Evolutionary conservation across 1,140 invertebrate genomes (phyloP).

Genomic region (Gryllus bimaculatus): DNA sequence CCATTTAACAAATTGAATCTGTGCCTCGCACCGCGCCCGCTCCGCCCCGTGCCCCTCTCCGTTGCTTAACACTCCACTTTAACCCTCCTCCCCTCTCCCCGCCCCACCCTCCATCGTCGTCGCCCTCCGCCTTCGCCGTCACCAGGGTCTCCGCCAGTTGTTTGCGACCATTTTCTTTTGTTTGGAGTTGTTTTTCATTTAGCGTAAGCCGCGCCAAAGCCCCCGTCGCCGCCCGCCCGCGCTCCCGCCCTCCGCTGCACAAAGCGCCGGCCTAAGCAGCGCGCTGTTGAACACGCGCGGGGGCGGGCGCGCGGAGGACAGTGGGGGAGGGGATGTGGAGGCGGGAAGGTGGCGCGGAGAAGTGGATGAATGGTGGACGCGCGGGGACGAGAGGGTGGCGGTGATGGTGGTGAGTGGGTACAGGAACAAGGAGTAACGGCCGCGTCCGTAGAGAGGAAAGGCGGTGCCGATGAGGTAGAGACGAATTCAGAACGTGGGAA

Average conservation of each 20-base stretch:
- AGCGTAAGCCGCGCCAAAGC: background rate
- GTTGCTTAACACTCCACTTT: background rate
- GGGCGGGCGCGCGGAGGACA: background rate
- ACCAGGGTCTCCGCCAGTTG: no score
- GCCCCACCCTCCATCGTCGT: background rate
- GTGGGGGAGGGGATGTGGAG: background rate
- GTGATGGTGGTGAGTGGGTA: no score
- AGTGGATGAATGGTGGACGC: background rate
- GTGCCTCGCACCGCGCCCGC: background rate
- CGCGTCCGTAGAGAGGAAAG: no score
- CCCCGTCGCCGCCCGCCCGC: background rate
- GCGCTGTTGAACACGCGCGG: background rate
- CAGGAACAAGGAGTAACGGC: no score
- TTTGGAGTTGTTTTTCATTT: slow-evolving; percentile 1
- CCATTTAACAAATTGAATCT: background rate
- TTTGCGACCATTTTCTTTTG: background rate
- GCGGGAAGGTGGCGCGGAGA: background rate
- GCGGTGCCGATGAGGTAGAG: no score
- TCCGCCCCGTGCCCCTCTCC: no score
- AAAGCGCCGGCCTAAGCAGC: background rate
- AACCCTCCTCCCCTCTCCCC: background rate
- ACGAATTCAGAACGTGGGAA: no score
- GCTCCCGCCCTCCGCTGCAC: background rate
- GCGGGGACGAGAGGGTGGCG: no score
- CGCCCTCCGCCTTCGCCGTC: background rate